phyloP scores from a whole-genome alignment of 2,888 invertebrate species.

The Scaeva pyrastri region DNA sequence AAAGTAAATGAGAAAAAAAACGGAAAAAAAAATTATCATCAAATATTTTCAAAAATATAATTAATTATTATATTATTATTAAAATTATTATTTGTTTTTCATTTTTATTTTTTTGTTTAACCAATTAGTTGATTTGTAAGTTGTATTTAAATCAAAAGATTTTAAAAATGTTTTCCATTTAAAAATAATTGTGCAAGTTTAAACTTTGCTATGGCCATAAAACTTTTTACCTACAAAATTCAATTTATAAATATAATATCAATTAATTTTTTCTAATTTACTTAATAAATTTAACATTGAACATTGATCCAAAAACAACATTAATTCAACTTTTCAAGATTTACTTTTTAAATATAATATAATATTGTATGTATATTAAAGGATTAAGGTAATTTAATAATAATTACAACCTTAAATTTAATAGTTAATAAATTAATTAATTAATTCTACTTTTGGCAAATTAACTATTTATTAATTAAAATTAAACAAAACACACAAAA shows the following conservation, averaged over 20 bases:
- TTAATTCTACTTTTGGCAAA: slow-evolving; percentile 12
- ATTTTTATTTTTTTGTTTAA: not conserved
- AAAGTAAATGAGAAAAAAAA: slow-evolving; percentile 60
- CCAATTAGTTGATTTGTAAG: not conserved
- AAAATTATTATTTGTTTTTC: not conserved
- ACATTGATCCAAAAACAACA: slow-evolving; percentile 18
- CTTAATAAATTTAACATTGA: slow-evolving; percentile 40
- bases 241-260: slow-evolving; percentile 30
- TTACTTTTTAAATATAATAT: slow-evolving; percentile 17
- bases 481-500: slow-evolving; percentile 58
- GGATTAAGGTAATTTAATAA: slow-evolving; percentile 33
- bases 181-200: slow-evolving; percentile 66
- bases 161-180: slow-evolving; percentile 37
- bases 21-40: slow-evolving; percentile 51
- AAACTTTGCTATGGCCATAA: slow-evolving; percentile 69
- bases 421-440: slow-evolving; percentile 19
- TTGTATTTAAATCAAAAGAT: slow-evolving; percentile 12
- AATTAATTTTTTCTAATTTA: slow-evolving; percentile 28
- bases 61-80: slow-evolving; percentile 12
- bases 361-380: slow-evolving; percentile 47
- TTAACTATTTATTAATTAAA: slow-evolving; percentile 37
- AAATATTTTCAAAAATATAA: slow-evolving; percentile 34
- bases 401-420: slow-evolving; percentile 20
- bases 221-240: slow-evolving; percentile 66
- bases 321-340: slow-evolving; percentile 25